Conservation (phyloP, 1,140 invertebrate species). For the Hylaeus anthracinus region DNA sequence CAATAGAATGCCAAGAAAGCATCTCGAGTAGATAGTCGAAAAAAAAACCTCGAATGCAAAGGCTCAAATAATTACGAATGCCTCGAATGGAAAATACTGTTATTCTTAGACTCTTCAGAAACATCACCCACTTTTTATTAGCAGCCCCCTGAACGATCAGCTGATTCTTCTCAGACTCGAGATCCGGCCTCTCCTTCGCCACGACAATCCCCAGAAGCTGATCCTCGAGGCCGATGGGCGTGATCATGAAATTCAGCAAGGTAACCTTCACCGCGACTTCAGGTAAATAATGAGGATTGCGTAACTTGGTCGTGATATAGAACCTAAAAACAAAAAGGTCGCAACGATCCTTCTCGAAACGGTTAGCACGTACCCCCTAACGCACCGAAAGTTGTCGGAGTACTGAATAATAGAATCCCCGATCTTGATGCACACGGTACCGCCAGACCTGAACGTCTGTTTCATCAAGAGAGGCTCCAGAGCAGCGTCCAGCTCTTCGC, state of each 20-base stretch:
- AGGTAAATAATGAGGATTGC: conserved; percentile 96
- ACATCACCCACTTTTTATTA: conserved; percentile 86
- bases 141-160: conserved; percentile 94
- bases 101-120: too few species aligned
- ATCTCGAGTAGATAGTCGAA: too few species aligned
- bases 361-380: background rate
- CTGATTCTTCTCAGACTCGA: conserved; percentile 96
- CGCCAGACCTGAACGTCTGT: conserved; percentile 94
- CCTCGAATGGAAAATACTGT: too few species aligned
- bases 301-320: conserved; percentile 96
- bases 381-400: conserved; percentile 90
- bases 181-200: conserved; percentile 94
- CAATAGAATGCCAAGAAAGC: too few species aligned
- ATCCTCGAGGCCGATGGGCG: conserved; percentile 92
- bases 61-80: too few species aligned
- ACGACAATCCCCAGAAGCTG: conserved; percentile 95
- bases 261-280: conserved; percentile 96
- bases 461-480: conserved; percentile 93
- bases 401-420: conserved; percentile 92
- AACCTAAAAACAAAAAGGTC: conserved; percentile 83
- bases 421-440: conserved; percentile 89
- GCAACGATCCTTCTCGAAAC: background rate
- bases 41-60: too few species aligned
- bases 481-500: conserved; percentile 94
- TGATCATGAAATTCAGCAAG: conserved; percentile 96